Evolutionary conservation across 2,113 vertebrate species (phyloP).

Genomic region (Dasyurus viverrinus): DNA sequence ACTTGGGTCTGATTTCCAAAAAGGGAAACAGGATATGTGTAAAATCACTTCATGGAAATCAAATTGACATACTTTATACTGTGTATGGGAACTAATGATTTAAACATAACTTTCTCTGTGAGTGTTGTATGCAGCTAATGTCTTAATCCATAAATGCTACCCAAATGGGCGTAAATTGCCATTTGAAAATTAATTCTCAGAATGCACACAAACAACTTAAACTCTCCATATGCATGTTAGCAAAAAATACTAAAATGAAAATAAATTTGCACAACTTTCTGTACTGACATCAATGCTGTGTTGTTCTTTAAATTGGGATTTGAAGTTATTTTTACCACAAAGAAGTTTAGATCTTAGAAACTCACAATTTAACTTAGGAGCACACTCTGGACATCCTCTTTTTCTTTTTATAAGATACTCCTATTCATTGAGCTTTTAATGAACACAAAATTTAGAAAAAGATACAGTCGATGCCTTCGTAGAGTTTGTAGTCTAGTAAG

Average conservation of each 20-base stretch:
- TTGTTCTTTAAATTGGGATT: conserved; percentile 40
- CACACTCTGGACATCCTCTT: not conserved
- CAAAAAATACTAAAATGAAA: conserved; percentile 63
- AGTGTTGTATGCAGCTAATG: conserved; percentile 59
- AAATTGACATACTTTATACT: conserved; percentile 61
- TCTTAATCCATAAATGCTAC: conserved; percentile 67
- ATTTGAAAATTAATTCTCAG: conserved; percentile 69
- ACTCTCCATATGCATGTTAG: conserved; percentile 54
- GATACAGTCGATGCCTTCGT: not conserved
- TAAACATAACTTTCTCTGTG: conserved; percentile 64
- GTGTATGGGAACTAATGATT: conserved; percentile 59
- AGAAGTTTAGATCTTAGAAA: conserved; percentile 18
- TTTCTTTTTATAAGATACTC: not conserved
- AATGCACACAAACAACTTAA: conserved; percentile 61
- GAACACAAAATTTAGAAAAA: not conserved
- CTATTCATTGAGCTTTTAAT: not conserved
- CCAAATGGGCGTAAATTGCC: conserved; percentile 62
- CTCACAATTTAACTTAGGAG: conserved; percentile 5
- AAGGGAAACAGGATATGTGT: conserved; percentile 37
- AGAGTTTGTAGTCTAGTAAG: not conserved
- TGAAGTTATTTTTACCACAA: conserved; percentile 44
- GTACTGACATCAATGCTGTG: conserved; percentile 25
- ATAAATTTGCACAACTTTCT: conserved; percentile 51
- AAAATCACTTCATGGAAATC: conserved; percentile 54
- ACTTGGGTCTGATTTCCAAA: conserved; percentile 44